These are phyloP conservation scores for Tetrax tetrax DNA, from an alignment of 2,113 vertebrate species.

Conservation along the genomic window DNA sequence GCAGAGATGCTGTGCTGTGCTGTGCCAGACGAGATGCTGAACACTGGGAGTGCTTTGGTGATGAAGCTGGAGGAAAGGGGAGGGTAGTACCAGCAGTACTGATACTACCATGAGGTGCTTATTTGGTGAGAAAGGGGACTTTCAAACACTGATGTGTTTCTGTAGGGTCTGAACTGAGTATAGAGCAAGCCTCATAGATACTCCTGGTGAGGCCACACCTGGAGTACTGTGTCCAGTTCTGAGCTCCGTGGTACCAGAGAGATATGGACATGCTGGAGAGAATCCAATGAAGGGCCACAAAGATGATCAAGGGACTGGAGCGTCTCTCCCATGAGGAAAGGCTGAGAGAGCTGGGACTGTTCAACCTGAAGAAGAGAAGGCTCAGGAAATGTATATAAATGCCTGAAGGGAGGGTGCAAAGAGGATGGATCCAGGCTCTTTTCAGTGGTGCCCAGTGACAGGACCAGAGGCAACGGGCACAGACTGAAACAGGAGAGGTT, in stretches of 20 bases:
- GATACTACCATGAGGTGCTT: neutral
- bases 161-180: neutral
- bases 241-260: neutral
- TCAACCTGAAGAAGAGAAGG: neutral
- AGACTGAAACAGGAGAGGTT: neutral
- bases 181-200: neutral
- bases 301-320: neutral
- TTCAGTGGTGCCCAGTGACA: neutral
- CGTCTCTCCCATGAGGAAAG: neutral
- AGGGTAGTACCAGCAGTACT: neutral
- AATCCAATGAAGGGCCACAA: neutral
- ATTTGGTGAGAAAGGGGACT: neutral
- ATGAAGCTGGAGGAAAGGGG: neutral
- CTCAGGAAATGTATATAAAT: neutral
- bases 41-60: accelerated
- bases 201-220: neutral
- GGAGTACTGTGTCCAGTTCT: neutral
- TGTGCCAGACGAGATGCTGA: neutral
- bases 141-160: neutral
- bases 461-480: neutral
- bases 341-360: neutral
- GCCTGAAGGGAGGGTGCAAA: neutral
- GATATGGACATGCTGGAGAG: neutral
- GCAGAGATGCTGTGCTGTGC: neutral
- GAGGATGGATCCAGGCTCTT: neutral